Evolutionary conservation across 2,797 vertebrate species (phyloP).

Genomic region (Karalla daura): DNA sequence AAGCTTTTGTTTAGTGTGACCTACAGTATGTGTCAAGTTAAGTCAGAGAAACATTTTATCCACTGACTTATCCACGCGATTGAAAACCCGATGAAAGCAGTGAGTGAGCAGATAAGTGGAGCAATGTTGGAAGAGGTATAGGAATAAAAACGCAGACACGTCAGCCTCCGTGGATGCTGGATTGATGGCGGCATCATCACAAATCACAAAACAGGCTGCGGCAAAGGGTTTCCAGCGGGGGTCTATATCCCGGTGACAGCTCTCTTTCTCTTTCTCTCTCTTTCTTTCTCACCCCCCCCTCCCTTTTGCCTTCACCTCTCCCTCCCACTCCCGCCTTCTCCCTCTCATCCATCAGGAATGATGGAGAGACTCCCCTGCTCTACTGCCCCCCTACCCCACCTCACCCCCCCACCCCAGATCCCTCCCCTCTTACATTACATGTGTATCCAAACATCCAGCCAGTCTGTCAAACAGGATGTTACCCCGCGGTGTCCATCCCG

Average conservation of each 20-base stretch:
- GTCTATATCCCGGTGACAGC: conserved; percentile 34
- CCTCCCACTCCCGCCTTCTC: conserved; percentile 13
- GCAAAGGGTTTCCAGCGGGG: conserved; percentile 34
- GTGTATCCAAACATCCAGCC: conserved; percentile 56
- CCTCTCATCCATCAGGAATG: conserved; percentile 64
- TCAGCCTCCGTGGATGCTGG: conserved; percentile 20
- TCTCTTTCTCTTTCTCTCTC: conserved; percentile 19
- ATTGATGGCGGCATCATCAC: conserved; percentile 28
- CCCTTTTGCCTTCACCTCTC: neutral
- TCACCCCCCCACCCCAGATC: no score
- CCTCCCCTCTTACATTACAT: conserved; percentile 48
- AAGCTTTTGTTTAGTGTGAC: neutral
- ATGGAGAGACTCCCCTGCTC: conserved; percentile 54
- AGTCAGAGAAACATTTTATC: neutral
- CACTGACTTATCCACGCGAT: neutral
- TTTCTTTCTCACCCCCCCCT: conserved; percentile 20
- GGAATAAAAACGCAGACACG: neutral
- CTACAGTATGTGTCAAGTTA: neutral
- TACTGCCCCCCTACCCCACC: no score
- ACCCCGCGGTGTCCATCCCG: conserved; percentile 33
- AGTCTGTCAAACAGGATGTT: conserved; percentile 42
- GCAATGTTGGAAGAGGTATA: neutral
- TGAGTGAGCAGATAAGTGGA: conserved; percentile 5
- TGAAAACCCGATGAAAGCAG: conserved; percentile 11
- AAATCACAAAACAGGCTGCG: conserved; percentile 38